These are phyloP conservation scores for Globodera ellingtonae DNA, from an alignment of 1,140 invertebrate genomes.

Conservation along the genomic window DNA sequence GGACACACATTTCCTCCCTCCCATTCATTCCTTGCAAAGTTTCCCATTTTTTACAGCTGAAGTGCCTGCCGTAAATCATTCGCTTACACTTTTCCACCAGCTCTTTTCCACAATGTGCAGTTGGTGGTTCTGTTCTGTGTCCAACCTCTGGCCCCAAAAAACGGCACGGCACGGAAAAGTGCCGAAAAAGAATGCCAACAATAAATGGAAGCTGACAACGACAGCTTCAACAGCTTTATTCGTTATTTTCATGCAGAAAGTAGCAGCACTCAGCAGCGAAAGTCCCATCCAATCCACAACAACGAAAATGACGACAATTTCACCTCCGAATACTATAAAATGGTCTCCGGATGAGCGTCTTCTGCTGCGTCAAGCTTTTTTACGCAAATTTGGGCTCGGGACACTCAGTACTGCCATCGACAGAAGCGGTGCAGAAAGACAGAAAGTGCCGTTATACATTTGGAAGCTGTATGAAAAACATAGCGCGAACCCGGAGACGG, in stretches of 20 bases:
- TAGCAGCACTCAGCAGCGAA: not conserved
- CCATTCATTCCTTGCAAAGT: not conserved
- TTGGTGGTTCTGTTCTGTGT: no score
- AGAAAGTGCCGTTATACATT: slow-evolving; percentile 44
- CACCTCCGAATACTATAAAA: not conserved
- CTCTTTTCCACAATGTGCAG: no score
- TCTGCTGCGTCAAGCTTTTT: slow-evolving; percentile 6
- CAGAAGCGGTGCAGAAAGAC: not conserved
- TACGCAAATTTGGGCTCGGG: slow-evolving; percentile 25
- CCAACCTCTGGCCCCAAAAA: no score
- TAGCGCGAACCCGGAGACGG: slow-evolving; percentile 15
- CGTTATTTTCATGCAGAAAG: not conserved
- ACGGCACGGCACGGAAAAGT: not conserved
- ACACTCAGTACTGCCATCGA: slow-evolving; percentile 5
- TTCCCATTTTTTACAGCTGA: not conserved
- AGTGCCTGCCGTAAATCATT: no score
- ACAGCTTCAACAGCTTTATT: not conserved
- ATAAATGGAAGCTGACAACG: not conserved
- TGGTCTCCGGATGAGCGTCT: not conserved
- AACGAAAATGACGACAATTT: not conserved
- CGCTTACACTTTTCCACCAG: no score
- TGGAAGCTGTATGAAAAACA: slow-evolving; percentile 49
- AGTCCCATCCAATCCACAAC: not conserved
- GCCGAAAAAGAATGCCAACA: not conserved
- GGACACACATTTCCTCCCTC: not conserved